phyloP scores from a whole-genome alignment of 37 sponge, comb jelly and placozoan species.

The Aphrocallistes beatrix region DNA sequence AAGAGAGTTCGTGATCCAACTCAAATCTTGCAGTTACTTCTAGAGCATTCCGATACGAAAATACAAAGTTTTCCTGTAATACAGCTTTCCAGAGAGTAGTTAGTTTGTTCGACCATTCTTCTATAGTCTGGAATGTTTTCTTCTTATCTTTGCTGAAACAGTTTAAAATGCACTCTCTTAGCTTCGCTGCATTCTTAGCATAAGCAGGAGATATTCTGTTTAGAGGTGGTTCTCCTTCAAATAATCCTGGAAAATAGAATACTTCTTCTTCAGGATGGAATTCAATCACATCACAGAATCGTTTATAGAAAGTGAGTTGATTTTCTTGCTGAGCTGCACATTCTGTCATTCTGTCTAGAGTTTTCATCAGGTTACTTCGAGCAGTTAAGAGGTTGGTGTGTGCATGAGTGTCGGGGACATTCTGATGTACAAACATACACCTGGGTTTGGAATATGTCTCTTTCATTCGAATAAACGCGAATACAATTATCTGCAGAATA shows the following conservation, averaged over 20 bases:
- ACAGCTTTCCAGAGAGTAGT: conserved; percentile 22
- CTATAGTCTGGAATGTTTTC: background rate
- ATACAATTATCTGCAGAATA: conserved; percentile 34
- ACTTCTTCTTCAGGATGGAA: conserved; percentile 30
- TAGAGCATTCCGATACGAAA: conserved; percentile 22
- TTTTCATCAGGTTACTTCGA: conserved; percentile 4
- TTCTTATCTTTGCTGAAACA: background rate
- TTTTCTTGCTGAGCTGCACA: conserved; percentile 23
- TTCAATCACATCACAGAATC: conserved; percentile 24
- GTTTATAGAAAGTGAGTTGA: background rate
- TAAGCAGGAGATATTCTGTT: background rate
- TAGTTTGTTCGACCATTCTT: background rate
- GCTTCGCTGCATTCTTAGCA: background rate
- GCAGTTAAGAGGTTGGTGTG: background rate
- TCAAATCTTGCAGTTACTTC: conserved; percentile 15
- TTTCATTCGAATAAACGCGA: conserved; percentile 32
- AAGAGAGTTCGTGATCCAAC: background rate
- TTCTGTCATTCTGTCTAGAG: conserved; percentile 21
- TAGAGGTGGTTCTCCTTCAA: conserved; percentile 11
- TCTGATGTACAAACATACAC: conserved; percentile 35
- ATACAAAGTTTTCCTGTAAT: conserved; percentile 30
- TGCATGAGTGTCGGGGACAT: conserved; percentile 12
- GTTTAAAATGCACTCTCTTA: background rate
- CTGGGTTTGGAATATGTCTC: background rate
- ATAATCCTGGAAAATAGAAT: conserved; percentile 18